Evolutionary conservation across 2,888 invertebrate species (phyloP), one percentile per base, ranked within the genome.

Genomic region (Nematopogon swammerdamellus): DNA sequence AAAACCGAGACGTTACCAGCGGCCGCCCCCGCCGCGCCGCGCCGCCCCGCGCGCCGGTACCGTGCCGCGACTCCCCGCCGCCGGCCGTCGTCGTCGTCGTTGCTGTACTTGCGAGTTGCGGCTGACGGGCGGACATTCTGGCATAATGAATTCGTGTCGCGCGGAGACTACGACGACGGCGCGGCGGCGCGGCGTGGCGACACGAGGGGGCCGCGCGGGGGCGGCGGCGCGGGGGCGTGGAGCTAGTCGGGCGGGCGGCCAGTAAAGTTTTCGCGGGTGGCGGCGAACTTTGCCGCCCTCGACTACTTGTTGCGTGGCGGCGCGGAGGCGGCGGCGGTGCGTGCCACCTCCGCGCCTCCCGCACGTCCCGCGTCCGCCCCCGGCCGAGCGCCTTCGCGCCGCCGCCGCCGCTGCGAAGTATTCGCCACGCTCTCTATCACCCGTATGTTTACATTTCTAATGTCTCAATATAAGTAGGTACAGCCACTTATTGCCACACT

Each of bases 231-330:
- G 48, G 48, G 48, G 18, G 42, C 1, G 16, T 2, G 20, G 25
- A 19, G 25, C 8, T 19, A n/a, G n/a, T n/a, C n/a, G n/a, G 48
- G 48, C 18, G 48, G 36, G 18, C 48, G 25, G 44, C 19, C 25
- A 18, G 36, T 36, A 19, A 49, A 30, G 45, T 30, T 45, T 36
- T 44, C 44, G 29, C 44, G 49, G 18, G 49, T 46, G 46, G 46
- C 49, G 46, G 46, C 46, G 46, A 36, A 18, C 49, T 16, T 43
- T 8, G 18, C 19, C 16, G 17, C 25, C 25, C 25, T 44, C 20
- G n/a, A 25, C 49, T 17, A 44, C 44, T 19, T 14, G 19, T 25
- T 36, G 36, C 36, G 36, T 11, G 36, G 8, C 36, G 36, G 14
- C 4, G 36, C 36, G 36, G 36, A 8, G 36, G 6, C 6, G 4